phyloP scores from a whole-genome alignment of 2,888 invertebrate species.

The Terebella lapidaria region DNA sequence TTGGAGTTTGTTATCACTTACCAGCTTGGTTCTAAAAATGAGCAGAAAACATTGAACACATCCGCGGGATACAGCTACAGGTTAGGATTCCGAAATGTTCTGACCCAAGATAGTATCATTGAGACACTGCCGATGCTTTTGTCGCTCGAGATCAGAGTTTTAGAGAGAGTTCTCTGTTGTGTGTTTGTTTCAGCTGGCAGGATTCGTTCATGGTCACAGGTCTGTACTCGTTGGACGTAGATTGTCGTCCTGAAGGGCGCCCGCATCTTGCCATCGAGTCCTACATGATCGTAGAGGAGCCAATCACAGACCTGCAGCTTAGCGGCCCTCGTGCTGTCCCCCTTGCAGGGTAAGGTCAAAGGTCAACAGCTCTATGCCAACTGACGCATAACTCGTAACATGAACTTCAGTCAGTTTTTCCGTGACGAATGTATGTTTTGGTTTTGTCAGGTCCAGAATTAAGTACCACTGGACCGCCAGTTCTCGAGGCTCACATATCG shows the following conservation, averaged over 20 bases:
- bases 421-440: too few species aligned
- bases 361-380: too few species aligned
- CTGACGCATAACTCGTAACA: too few species aligned
- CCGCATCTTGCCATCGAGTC: not conserved
- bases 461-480: not conserved
- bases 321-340: not conserved
- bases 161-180: not conserved
- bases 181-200: not conserved
- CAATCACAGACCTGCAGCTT: not conserved
- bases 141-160: too few species aligned
- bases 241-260: not conserved
- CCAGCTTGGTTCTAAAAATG: too few species aligned
- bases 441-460: not conserved
- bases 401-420: too few species aligned
- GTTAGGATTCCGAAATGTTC: too few species aligned
- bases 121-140: too few species aligned
- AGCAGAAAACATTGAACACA: too few species aligned
- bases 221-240: not conserved
- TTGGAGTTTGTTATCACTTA: too few species aligned
- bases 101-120: too few species aligned
- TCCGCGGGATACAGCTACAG: too few species aligned
- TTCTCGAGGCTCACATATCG: not conserved
- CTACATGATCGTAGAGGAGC: not conserved
- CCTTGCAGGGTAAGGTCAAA: not conserved
- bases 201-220: not conserved